Percentiles rank a stretch among this genome's conserved stretches.
These are phyloP conservation scores for Microtus richardsoni DNA, from an alignment of 2,113 vertebrate genomes.

Conservation along the genomic window DNA sequence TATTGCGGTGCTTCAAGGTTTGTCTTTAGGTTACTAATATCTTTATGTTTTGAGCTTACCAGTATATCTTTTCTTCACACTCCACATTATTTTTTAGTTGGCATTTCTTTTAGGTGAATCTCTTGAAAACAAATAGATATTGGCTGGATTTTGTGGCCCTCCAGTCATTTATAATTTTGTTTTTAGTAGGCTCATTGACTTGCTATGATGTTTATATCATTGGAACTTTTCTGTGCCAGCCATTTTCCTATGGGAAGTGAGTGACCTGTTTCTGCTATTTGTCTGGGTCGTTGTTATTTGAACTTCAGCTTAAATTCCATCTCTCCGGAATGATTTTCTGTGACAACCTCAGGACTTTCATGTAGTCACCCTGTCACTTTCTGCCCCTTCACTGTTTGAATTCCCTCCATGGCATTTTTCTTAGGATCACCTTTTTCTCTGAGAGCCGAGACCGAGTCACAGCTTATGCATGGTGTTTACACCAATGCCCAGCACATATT, in stretches of 20 bases:
- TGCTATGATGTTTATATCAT: not conserved
- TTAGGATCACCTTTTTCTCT: not conserved
- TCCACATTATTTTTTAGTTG: not conserved
- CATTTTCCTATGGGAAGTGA: not conserved
- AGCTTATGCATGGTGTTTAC: not conserved
- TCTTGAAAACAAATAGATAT: conserved; percentile 13
- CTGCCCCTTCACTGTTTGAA: not conserved
- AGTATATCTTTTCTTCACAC: not conserved
- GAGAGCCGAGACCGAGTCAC: not conserved
- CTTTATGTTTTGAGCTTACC: conserved; percentile 41
- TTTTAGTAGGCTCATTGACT: not conserved
- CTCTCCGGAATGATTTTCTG: conserved; percentile 40
- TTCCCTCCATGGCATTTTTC: not conserved
- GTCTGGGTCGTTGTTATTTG: conserved; percentile 3
- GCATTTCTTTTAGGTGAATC: conserved; percentile 18
- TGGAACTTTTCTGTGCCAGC: not conserved
- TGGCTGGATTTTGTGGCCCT: not conserved
- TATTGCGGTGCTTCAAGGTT: conserved; percentile 20
- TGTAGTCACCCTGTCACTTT: not conserved
- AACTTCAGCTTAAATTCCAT: conserved; percentile 27
- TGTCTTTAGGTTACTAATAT: not conserved
- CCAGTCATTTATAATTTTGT: not conserved
- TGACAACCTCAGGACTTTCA: not conserved
- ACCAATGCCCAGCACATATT: too few relatives aligned
- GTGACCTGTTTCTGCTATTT: not conserved